Evolutionary conservation across 1,140 invertebrate genomes (phyloP).

Genomic region (Diuraphis noxia): DNA sequence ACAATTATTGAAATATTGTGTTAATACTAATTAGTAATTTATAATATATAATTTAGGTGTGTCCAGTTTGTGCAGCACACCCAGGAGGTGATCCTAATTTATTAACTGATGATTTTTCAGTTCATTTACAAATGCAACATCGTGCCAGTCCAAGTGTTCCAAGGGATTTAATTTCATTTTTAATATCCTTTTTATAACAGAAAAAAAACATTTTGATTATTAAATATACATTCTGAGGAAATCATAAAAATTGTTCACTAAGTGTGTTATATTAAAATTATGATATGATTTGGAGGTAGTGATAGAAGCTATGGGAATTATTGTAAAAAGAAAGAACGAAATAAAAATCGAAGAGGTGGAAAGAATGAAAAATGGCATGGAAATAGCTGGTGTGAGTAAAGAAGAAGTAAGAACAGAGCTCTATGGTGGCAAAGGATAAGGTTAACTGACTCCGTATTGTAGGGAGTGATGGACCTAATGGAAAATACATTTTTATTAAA

Average conservation of each 20-base stretch:
- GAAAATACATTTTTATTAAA: not conserved
- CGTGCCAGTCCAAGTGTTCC: conserved; percentile 69
- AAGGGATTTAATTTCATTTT: conserved; percentile 83
- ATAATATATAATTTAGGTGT: conserved; percentile 68
- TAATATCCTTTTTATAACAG: conserved; percentile 59
- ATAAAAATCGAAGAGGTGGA: not conserved
- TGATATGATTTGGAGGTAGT: not conserved
- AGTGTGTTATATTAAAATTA: not conserved
- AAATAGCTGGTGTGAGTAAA: not conserved
- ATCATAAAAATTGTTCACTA: not conserved
- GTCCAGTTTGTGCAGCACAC: conserved; percentile 93
- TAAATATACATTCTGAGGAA: not conserved
- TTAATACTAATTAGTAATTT: not conserved
- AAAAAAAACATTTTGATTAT: not conserved
- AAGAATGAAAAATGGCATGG: not conserved
- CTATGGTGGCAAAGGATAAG: not conserved
- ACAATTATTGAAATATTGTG: not conserved
- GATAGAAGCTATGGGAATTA: not conserved
- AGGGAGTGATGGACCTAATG: not conserved
- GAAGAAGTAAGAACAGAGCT: no score
- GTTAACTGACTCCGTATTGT: not conserved
- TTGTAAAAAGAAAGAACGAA: not conserved
- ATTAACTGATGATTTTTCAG: conserved; percentile 96
- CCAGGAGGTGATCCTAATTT: conserved; percentile 96
- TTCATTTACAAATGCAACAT: conserved; percentile 93